phyloP scores from a whole-genome alignment of 2,797 vertebrate genomes.

The Pseudochirops cupreus region DNA sequence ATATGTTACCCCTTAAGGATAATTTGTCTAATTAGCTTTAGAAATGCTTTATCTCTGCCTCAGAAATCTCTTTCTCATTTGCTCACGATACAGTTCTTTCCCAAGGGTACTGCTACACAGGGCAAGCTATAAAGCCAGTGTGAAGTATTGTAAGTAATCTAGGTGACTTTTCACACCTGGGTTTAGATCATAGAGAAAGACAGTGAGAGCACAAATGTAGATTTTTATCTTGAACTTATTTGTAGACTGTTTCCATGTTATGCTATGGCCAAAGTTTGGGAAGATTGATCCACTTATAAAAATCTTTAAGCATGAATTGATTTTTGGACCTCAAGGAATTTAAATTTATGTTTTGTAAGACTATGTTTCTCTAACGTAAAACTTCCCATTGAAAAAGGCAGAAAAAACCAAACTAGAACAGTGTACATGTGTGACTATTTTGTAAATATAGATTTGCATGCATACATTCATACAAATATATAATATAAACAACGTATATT shows the following conservation, averaged over 20 bases:
- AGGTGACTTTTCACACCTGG: conserved; percentile 11
- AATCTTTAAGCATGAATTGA: not conserved
- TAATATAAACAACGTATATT: not conserved
- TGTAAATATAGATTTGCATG: not conserved
- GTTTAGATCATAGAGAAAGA: not conserved
- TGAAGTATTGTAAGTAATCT: not conserved
- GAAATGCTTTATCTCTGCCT: conserved; percentile 68
- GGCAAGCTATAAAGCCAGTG: conserved; percentile 31
- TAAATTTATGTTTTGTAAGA: conserved; percentile 27
- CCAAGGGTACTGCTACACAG: not conserved
- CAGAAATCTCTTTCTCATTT: conserved; percentile 65
- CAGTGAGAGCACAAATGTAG: not conserved
- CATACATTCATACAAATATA: not conserved
- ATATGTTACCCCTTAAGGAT: conserved; percentile 77
- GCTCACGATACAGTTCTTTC: conserved; percentile 35
- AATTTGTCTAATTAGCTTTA: conserved; percentile 76
- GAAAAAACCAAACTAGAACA: not conserved
- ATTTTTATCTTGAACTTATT: not conserved
- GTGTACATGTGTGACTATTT: not conserved
- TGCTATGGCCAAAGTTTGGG: not conserved
- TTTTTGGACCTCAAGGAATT: conserved; percentile 22
- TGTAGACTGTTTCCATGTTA: not conserved
- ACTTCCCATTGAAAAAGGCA: not conserved
- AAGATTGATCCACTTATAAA: not conserved
- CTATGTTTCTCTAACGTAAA: not conserved